These are phyloP conservation scores for Myrmecobius fasciatus DNA, from an alignment of 2,113 vertebrate species.

Conservation along the genomic window DNA sequence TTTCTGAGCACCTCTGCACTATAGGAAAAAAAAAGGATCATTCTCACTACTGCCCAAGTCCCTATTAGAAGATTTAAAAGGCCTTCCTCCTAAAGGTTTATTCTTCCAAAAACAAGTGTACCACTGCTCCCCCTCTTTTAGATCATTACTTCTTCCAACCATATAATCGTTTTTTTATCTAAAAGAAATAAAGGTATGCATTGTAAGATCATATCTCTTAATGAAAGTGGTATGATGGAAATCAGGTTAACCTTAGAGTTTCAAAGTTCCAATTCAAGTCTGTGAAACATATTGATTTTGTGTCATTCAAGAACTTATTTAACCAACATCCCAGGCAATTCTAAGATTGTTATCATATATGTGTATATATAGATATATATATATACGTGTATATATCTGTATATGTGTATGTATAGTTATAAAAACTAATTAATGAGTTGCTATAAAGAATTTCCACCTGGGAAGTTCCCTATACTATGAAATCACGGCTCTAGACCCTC, in stretches of 20 bases:
- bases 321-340: background rate
- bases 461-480: too few relatives aligned
- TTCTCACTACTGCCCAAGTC: background rate
- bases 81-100: conserved; percentile 24
- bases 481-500: too few relatives aligned
- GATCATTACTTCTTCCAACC: background rate
- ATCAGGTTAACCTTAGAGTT: background rate
- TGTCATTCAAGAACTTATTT: too few relatives aligned
- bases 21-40: background rate
- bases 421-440: too few relatives aligned
- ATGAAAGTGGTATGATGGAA: background rate
- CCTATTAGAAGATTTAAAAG: background rate
- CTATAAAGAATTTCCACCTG: too few relatives aligned
- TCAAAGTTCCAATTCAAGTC: background rate
- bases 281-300: too few relatives aligned
- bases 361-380: too few relatives aligned
- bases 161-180: background rate
- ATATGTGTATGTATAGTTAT: too few relatives aligned
- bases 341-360: too few relatives aligned
- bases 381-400: too few relatives aligned
- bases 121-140: background rate
- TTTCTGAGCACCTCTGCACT: background rate
- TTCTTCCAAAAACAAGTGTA: background rate
- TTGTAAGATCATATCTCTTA: conserved; percentile 17
- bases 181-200: background rate